These are phyloP conservation scores for Andrena chrysosceles DNA, from an alignment of 2,888 invertebrate species.

Conservation along the genomic window DNA sequence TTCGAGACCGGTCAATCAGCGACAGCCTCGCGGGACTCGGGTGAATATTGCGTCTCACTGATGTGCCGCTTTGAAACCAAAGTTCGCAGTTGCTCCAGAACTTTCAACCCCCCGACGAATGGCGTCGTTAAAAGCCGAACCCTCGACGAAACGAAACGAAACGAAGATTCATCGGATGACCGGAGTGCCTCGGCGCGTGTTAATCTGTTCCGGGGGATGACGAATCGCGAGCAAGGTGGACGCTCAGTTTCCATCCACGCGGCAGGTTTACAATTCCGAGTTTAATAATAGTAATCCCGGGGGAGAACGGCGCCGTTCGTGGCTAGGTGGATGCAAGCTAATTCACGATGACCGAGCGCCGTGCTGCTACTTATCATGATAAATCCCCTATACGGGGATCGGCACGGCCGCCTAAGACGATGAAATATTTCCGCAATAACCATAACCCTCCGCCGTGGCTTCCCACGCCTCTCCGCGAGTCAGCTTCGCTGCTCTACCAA, in stretches of 20 bases:
- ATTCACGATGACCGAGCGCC: constrained; percentile 63
- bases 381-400: constrained; percentile 74
- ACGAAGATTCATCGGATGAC: not conserved
- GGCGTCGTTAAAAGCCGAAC: not conserved
- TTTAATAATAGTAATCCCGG: constrained; percentile 37
- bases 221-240: not conserved
- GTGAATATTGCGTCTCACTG: constrained; percentile 26
- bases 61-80: not conserved
- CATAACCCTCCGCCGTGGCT: constrained; percentile 74
- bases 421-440: constrained; percentile 81
- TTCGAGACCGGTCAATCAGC: constrained; percentile 24
- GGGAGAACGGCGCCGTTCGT: constrained; percentile 3
- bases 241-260: not conserved
- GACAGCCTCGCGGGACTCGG: constrained; percentile 14
- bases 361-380: constrained; percentile 77
- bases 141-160: not conserved
- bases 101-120: not conserved
- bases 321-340: constrained; percentile 42
- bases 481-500: constrained; percentile 34
- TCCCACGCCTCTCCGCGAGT: constrained; percentile 77
- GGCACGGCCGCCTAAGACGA: constrained; percentile 74
- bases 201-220: not conserved
- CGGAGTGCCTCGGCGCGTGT: too few species aligned
- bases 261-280: not conserved
- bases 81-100: too few species aligned